Conservation (phyloP, 2,888 invertebrate genomes). For the Branchellion lobata region DNA sequence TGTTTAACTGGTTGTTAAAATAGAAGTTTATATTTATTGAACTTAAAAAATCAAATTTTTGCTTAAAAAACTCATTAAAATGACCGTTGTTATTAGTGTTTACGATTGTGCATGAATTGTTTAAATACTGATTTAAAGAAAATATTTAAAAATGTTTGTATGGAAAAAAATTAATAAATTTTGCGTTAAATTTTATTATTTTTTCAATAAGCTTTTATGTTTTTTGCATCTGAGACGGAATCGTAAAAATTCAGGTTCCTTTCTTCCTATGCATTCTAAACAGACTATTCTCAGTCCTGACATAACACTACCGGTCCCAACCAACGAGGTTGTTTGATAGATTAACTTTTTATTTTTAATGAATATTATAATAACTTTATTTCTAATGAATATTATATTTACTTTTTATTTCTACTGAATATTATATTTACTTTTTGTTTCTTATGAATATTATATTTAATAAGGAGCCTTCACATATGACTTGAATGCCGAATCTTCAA, state of each 20-base stretch:
- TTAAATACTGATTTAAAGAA: not conserved
- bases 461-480: no score
- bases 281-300: constrained; percentile 20
- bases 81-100: no score
- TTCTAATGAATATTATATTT: not conserved
- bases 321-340: constrained; percentile 40
- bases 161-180: not conserved
- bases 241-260: constrained; percentile 47
- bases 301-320: constrained; percentile 43
- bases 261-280: constrained; percentile 45
- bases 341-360: not conserved
- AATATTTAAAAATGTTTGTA: not conserved
- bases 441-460: not conserved
- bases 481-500: no score
- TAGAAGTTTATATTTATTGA: no score
- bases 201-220: constrained; percentile 45
- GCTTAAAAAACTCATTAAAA: not conserved
- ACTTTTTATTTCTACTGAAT: not conserved
- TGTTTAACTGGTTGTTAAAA: no score
- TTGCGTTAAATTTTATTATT: constrained; percentile 5
- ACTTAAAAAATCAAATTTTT: no score
- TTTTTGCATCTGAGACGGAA: constrained; percentile 47
- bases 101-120: not conserved
- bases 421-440: not conserved
- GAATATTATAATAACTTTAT: not conserved